These are phyloP conservation scores for Macrotis lagotis DNA, from an alignment of 2,113 vertebrate species.

Conservation along the genomic window DNA sequence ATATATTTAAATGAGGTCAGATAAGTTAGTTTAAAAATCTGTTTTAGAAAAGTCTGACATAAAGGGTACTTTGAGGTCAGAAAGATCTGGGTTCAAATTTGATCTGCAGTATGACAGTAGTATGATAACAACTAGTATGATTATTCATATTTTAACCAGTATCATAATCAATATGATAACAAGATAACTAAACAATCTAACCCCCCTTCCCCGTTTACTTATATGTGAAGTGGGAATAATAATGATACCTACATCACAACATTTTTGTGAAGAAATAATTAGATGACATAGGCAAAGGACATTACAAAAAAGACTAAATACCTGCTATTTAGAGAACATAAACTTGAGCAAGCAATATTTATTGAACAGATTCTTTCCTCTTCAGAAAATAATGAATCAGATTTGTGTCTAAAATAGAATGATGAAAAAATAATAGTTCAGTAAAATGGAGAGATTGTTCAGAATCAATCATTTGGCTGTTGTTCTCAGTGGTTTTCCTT, in stretches of 20 bases:
- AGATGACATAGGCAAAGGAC: not conserved
- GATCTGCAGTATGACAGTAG: no score
- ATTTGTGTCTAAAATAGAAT: not conserved
- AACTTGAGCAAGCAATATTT: not conserved
- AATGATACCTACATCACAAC: not conserved
- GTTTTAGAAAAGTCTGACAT: not conserved
- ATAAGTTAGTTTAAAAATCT: not conserved
- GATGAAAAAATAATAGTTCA: not conserved
- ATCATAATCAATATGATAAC: no score
- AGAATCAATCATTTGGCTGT: not conserved
- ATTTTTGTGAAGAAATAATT: not conserved
- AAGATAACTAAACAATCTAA: not conserved
- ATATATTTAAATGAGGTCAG: not conserved
- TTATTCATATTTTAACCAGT: no score
- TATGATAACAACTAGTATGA: no score
- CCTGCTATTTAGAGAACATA: not conserved
- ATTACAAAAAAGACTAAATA: slow-evolving; percentile 8
- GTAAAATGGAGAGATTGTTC: not conserved
- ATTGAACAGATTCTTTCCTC: slow-evolving; percentile 1
- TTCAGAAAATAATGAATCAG: not conserved
- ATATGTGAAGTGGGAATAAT: not conserved
- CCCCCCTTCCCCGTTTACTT: not conserved
- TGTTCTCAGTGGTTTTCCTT: slow-evolving; percentile 23
- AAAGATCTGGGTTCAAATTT: not conserved
- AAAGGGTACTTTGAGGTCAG: not conserved